phyloP scores from a whole-genome alignment of 2,888 invertebrate species.

The Cactoblastis cactorum region DNA sequence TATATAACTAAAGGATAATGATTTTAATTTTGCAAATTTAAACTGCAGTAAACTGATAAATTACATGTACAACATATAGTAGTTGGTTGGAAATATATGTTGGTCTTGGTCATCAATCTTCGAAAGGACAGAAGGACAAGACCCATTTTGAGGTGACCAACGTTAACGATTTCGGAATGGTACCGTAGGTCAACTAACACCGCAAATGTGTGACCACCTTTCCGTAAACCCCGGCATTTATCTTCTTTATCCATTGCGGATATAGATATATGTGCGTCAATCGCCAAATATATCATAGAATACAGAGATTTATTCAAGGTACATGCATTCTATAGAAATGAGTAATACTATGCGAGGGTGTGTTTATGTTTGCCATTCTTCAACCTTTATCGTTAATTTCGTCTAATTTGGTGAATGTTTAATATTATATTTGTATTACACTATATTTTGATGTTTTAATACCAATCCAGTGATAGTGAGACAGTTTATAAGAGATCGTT shows the following conservation, averaged over 20 bases:
- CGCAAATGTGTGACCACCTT: background rate
- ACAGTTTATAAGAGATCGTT: background rate
- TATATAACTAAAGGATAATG: background rate
- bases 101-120: background rate
- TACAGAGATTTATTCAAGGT: background rate
- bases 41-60: no score
- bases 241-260: constrained; percentile 4
- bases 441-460: background rate
- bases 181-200: background rate
- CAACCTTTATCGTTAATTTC: no score
- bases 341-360: no score
- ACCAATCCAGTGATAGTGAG: background rate
- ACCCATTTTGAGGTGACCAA: background rate
- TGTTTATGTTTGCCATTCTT: no score
- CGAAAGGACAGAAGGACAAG: background rate
- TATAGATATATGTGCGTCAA: background rate
- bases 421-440: background rate
- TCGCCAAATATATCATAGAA: background rate
- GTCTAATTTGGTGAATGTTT: no score
- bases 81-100: background rate
- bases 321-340: background rate
- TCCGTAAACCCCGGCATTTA: constrained; percentile 1
- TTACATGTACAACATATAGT: no score
- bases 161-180: constrained; percentile 2
- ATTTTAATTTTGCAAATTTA: no score